Percentiles rank a stretch among this genome's conserved stretches.
These are phyloP conservation scores for Mirounga angustirostris DNA, from an alignment of 2,113 vertebrate species.

Conservation along the genomic window DNA sequence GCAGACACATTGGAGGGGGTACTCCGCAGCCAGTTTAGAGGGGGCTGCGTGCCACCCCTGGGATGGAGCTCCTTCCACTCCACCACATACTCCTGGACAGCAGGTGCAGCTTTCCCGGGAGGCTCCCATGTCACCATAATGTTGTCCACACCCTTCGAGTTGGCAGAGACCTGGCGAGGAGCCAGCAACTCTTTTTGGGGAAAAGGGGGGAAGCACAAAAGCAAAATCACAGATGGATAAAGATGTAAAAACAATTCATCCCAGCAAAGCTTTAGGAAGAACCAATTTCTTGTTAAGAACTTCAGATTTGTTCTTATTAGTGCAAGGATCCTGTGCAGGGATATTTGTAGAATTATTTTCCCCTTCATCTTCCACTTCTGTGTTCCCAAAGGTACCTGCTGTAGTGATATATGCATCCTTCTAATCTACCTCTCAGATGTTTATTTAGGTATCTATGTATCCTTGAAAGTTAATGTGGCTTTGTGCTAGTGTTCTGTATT, in stretches of 20 bases:
- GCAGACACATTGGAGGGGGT: constrained; percentile 4
- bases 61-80: constrained; percentile 79
- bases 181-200: constrained; percentile 76
- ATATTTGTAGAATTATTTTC: constrained; percentile 1
- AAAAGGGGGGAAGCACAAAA: background rate
- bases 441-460: background rate
- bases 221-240: background rate
- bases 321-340: background rate
- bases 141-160: constrained; percentile 28
- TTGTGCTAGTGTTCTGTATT: background rate
- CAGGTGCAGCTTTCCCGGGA: accelerated
- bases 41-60: accelerated
- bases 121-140: constrained; percentile 85
- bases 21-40: constrained; percentile 80
- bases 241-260: background rate
- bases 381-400: background rate
- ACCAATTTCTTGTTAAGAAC: background rate
- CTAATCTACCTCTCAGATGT: background rate
- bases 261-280: background rate
- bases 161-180: constrained; percentile 76
- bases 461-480: background rate
- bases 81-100: constrained; percentile 81
- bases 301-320: background rate
- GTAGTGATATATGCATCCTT: background rate
- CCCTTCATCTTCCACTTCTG: background rate